phyloP scores from a whole-genome alignment of 2,113 vertebrate species.

The Lepus americanus region DNA sequence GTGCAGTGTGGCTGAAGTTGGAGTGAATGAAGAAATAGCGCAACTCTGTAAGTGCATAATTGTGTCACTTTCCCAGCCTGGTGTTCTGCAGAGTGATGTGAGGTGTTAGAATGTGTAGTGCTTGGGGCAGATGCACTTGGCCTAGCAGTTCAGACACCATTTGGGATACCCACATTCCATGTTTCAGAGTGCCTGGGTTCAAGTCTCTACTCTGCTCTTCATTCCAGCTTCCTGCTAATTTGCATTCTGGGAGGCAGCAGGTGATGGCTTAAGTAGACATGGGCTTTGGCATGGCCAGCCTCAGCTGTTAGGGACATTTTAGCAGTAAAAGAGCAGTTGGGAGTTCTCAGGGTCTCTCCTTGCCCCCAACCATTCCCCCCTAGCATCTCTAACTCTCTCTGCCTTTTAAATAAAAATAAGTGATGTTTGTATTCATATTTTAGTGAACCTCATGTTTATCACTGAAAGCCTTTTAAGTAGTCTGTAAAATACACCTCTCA shows the following conservation, averaged over 20 bases:
- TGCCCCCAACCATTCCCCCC: no score
- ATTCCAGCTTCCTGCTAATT: no score
- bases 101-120: neutral
- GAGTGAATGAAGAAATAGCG: neutral
- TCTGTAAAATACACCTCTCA: neutral
- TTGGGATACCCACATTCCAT: no score
- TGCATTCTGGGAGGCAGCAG: no score
- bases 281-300: no score
- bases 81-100: neutral
- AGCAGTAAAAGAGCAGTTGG: neutral
- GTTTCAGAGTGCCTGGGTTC: no score
- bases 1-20: neutral
- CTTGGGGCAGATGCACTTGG: no score
- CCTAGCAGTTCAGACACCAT: no score
- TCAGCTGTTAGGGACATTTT: no score
- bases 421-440: neutral
- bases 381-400: no score
- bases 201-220: no score
- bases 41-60: neutral
- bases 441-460: neutral
- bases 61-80: neutral
- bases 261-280: no score
- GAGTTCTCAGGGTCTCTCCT: neutral
- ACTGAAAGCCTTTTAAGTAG: neutral
- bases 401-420: neutral